These are phyloP conservation scores for Apis laboriosa DNA, from an alignment of 1,140 invertebrate genomes.

Conservation along the genomic window DNA sequence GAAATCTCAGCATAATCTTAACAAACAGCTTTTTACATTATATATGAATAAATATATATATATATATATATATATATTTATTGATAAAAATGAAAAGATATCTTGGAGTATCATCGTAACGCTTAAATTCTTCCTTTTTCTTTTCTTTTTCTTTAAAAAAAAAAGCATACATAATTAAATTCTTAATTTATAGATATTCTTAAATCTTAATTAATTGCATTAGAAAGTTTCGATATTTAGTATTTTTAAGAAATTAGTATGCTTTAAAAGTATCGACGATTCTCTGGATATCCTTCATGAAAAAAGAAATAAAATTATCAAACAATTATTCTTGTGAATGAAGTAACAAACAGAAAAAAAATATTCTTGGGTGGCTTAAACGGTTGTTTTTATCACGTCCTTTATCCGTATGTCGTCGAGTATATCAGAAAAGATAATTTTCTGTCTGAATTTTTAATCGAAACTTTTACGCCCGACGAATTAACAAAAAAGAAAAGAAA, in stretches of 20 bases:
- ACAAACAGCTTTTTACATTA: conserved; percentile 28
- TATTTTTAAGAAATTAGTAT: too few species aligned
- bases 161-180: neutral
- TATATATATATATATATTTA: conserved; percentile 6
- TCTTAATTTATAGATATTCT: neutral
- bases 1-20: conserved; percentile 25
- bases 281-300: conserved; percentile 21
- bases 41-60: conserved; percentile 15
- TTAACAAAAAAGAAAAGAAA: conserved; percentile 22
- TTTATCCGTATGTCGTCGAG: neutral
- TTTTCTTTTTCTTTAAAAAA: neutral
- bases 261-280: conserved; percentile 24
- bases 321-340: conserved; percentile 12
- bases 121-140: neutral
- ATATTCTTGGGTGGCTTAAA: conserved; percentile 23
- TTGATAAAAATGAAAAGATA: conserved; percentile 25
- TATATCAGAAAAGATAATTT: neutral
- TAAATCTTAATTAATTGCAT: too few species aligned
- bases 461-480: conserved; percentile 7
- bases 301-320: conserved; percentile 4
- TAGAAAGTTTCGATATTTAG: neutral
- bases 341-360: neutral
- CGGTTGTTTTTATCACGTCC: conserved; percentile 20
- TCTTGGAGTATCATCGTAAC: conserved; percentile 37
- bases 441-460: neutral